Percentiles rank a stretch among this genome's conserved stretches.
phyloP scores from a whole-genome alignment of 2,113 vertebrate species.

The Otis tarda region DNA sequence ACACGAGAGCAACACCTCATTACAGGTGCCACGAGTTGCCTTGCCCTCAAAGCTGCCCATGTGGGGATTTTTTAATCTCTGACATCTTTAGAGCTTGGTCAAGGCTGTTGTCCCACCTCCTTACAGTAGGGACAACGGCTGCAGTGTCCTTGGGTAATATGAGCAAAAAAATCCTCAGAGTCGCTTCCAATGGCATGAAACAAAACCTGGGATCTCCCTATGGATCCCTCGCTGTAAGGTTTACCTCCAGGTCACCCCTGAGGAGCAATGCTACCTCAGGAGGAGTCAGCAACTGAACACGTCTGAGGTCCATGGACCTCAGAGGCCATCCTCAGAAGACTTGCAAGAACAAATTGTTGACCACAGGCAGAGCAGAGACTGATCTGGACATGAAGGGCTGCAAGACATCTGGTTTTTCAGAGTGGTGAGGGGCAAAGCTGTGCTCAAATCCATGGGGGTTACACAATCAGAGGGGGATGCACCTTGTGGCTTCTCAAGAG shows the following conservation, averaged over 20 bases:
- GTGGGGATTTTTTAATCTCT: not conserved
- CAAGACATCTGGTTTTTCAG: not conserved
- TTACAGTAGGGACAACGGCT: not conserved
- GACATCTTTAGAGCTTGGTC: not conserved
- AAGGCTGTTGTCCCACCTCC: not conserved
- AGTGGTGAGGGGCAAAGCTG: not conserved
- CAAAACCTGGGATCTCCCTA: not conserved
- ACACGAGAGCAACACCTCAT: not conserved
- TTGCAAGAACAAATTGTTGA: not conserved
- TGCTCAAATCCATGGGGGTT: not conserved
- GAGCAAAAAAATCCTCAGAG: not conserved
- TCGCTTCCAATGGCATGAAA: not conserved
- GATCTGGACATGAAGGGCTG: not conserved
- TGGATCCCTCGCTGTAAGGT: not conserved
- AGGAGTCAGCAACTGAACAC: not conserved
- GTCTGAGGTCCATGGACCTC: not conserved
- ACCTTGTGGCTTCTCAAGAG: not conserved
- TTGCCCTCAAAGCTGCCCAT: not conserved
- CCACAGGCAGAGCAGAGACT: not conserved
- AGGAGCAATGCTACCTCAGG: not conserved
- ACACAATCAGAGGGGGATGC: not conserved
- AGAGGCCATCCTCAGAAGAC: not conserved
- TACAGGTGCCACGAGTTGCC: fast-evolving
- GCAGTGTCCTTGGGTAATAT: fast-evolving
- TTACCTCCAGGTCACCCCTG: not conserved